Conservation (phyloP, 1,140 invertebrate species). For the Sitobion miscanthi region DNA sequence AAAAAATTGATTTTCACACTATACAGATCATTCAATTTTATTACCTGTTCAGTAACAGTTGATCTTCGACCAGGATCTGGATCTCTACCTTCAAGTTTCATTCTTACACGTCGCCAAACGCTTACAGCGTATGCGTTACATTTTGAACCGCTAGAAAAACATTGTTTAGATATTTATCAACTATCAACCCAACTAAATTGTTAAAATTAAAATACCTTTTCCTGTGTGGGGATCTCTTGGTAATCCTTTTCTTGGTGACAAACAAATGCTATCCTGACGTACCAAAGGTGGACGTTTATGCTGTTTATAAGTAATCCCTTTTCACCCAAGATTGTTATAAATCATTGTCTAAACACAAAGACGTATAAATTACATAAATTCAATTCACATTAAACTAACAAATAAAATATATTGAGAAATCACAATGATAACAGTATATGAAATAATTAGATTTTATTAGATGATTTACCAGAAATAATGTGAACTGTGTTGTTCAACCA, state of each 20-base stretch:
- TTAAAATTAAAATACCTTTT: slow-evolving; percentile 57
- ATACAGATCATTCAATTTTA: not conserved
- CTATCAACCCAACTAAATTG: not conserved
- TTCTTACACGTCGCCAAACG: slow-evolving; percentile 89
- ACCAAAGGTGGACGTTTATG: slow-evolving; percentile 61
- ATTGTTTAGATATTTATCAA: not conserved
- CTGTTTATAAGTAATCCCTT: slow-evolving; percentile 44
- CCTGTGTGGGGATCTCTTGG: slow-evolving; percentile 58
- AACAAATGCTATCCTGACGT: slow-evolving; percentile 61
- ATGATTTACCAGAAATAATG: slow-evolving; percentile 62
- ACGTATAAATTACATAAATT: not conserved
- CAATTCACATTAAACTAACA: not conserved
- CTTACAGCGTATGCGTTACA: slow-evolving; percentile 89
- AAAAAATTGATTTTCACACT: not conserved
- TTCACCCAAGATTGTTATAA: slow-evolving; percentile 58
- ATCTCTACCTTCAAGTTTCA: slow-evolving; percentile 92
- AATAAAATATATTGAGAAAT: not conserved
- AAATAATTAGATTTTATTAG: not conserved
- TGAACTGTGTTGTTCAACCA: slow-evolving; percentile 63
- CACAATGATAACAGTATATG: not conserved
- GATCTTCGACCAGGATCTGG: slow-evolving; percentile 75
- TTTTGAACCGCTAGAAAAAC: slow-evolving; percentile 70
- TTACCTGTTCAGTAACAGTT: slow-evolving; percentile 78
- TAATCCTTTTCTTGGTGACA: slow-evolving; percentile 60
- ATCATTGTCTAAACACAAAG: slow-evolving; percentile 41